Evolutionary conservation across 2,888 invertebrate species (phyloP), one percentile per base, ranked within the genome.

Genomic region (Platycheirus albimanus): DNA sequence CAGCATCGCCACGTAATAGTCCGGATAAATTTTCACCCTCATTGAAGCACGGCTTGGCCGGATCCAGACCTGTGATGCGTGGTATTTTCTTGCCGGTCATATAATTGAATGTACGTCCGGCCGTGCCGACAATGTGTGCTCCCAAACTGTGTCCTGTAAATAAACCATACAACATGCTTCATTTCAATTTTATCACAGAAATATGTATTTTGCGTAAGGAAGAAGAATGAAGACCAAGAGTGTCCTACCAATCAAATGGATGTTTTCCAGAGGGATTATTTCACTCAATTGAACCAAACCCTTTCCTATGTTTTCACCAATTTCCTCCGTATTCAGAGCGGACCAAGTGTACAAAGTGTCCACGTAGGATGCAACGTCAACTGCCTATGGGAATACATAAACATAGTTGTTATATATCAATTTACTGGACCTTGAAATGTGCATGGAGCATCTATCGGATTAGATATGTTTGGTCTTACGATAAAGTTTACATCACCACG

Each of bases 281-380:
- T 89, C 86, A n/a, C 87, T 54, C 11, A 91, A 76, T 72, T 88
- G 86, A 8, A 86, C 86, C 63, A 90, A 51, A 3, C 88, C 90
- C 10, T 83, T 75, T 0, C 87, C 90, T 15, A 90, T 85, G 30
- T 86, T 85, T 71, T 86, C 84, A 1, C 90, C 90, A 66, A 91
- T 88, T 52, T 87, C 88, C 75, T 90, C 89, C 10, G 90, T 90
- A 74, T 90, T 90, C n/a, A 90, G 86, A 2, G 90, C 90, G 0
- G 90, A 89, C 90, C 90, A 90, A 2, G 88, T 87, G 80, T 90
- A 90, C 4, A 90, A 85, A 4, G 90, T 90, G 45, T 90, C 89
- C 24, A 90, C 88, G 38, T 87, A 90, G 4, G 85, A 85, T n/a
- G 88, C 89, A 1, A 86, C 87, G 83, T 90, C 90, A 41, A 90